A percentile compares a stretch with the other conserved stretches of the same genome.
Evolutionary conservation across 2,113 vertebrate species (phyloP).

Genomic region (Pluvianellus socialis): DNA sequence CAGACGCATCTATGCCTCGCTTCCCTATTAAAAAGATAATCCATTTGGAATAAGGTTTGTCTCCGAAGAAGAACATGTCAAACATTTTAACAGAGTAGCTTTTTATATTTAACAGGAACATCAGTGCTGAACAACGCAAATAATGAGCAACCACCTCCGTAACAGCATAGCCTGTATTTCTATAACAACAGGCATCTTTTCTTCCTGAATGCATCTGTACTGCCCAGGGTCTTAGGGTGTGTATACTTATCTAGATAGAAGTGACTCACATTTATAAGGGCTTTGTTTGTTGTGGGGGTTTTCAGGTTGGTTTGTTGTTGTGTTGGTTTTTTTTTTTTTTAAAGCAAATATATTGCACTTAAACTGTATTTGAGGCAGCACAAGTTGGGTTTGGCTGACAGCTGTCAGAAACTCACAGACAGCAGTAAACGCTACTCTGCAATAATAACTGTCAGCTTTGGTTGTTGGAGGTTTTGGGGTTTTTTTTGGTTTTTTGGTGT

Average conservation of each 20-base stretch:
- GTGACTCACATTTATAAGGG: background rate
- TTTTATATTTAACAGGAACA: background rate
- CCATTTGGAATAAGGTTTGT: background rate
- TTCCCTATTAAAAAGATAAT: background rate
- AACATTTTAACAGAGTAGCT: background rate
- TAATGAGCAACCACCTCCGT: background rate
- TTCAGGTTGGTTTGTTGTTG: too few relatives aligned
- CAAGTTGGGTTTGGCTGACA: background rate
- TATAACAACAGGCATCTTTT: background rate
- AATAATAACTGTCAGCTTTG: background rate
- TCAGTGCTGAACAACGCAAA: background rate
- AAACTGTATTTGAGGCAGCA: background rate
- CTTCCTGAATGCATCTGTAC: background rate
- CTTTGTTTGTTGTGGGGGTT: background rate
- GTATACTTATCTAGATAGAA: background rate
- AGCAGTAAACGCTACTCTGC: background rate
- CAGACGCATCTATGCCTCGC: background rate
- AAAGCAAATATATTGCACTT: background rate
- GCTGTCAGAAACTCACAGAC: background rate
- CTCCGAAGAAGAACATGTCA: background rate
- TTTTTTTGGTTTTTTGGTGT: background rate
- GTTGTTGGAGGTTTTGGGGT: too few relatives aligned
- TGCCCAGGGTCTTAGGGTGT: background rate
- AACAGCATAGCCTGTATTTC: background rate
- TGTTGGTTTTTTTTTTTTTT: background rate